These are phyloP conservation scores for Stenolophus ochropezus DNA, from an alignment of 2,888 invertebrate genomes.

Conservation along the genomic window DNA sequence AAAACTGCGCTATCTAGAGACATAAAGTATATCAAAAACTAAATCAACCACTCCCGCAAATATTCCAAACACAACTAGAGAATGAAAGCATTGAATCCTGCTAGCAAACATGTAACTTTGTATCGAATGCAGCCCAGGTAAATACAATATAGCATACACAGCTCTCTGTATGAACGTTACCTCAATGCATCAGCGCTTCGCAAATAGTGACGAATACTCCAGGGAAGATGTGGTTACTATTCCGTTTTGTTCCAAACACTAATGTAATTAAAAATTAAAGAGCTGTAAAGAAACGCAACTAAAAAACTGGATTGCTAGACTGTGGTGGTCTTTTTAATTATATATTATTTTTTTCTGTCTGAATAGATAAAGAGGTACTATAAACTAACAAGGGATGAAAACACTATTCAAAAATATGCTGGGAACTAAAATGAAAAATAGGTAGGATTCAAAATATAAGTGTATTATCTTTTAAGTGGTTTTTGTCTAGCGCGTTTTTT, in stretches of 20 bases:
- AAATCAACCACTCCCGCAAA: conserved; percentile 4
- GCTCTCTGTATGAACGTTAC: neutral
- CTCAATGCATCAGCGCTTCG: neutral
- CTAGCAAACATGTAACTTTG: neutral
- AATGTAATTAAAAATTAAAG: neutral
- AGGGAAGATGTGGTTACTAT: neutral
- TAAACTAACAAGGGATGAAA: neutral
- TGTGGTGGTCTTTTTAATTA: neutral
- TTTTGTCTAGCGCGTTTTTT: no score
- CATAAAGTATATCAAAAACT: conserved; percentile 2
- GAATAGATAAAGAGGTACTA: neutral
- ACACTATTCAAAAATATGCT: neutral
- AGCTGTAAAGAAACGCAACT: neutral
- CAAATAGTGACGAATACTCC: neutral
- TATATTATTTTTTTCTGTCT: neutral
- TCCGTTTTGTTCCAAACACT: neutral
- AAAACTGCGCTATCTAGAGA: neutral
- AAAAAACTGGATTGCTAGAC: neutral
- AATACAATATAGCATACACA: neutral
- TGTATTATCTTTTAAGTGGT: no score
- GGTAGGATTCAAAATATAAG: no score
- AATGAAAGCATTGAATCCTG: neutral
- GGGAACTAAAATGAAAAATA: neutral
- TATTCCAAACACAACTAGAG: neutral
- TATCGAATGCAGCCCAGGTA: neutral